Percentiles rank a stretch among this genome's conserved stretches.
phyloP scores from a whole-genome alignment of 2,797 vertebrate species.

The Phylloscopus collybita region DNA sequence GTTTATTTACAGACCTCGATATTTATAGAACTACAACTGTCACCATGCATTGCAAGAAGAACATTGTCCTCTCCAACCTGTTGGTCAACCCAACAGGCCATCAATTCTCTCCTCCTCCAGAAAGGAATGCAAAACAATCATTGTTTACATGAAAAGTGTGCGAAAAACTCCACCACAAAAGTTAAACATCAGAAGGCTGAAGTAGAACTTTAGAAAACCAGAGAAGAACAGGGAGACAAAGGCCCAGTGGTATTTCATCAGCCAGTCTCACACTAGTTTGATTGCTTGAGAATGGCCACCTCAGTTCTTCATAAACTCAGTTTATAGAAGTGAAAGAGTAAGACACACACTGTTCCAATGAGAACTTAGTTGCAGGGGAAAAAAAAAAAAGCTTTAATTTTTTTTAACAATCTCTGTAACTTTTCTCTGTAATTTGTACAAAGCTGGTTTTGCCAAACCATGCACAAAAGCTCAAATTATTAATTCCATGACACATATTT shows the following conservation, averaged over 20 bases:
- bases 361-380: background rate
- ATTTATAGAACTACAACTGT: too few species aligned
- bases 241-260: background rate
- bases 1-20: too few species aligned
- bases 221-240: too few species aligned
- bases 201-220: too few species aligned
- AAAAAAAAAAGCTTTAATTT: background rate
- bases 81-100: too few species aligned
- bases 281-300: background rate
- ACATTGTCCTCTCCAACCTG: too few species aligned
- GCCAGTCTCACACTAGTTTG: background rate
- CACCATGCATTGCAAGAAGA: too few species aligned
- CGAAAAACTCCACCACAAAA: too few species aligned
- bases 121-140: too few species aligned
- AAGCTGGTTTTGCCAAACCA: background rate
- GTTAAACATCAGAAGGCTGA: too few species aligned
- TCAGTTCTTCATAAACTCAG: background rate
- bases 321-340: background rate
- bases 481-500: background rate
- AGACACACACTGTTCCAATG: background rate
- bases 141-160: too few species aligned
- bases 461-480: background rate
- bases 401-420: background rate
- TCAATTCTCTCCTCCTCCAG: too few species aligned
- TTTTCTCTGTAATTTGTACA: background rate